Base-by-base conservation (phyloP, 2,797 vertebrate genomes). In the Spheniscus humboldti region DNA sequence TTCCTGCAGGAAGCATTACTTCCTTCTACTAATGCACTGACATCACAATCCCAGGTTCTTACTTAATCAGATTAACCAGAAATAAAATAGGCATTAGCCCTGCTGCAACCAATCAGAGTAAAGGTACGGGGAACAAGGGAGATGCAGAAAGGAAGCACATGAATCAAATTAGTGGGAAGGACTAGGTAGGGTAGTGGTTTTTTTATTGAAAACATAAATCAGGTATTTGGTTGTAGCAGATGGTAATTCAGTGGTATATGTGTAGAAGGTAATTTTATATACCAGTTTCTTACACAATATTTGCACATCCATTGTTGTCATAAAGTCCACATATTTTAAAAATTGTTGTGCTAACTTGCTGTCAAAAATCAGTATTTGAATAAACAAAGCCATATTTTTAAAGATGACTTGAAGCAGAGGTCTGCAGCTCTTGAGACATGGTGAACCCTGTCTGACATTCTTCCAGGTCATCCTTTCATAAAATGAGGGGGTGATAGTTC, bases 61-160 rank as follows among this genome's bases (percentile, higher is more conserved):
- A 86, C 55, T 81, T 95, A 91, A 92, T 79, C 86, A 68, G 88
- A 92, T 96, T 96, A 96, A 82, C 78, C 67, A 90, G 71, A 86
- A 91, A 96, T 76, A 90, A 96, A 95, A 84, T 69, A 45, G 35
- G 39, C 10, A 90, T 85, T 56, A 90, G 71, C 28, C 45, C 64
- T 63, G 33, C 75, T 86, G 35, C 43, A 73, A 39, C 56, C 82
- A 96, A 31, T 69, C 47, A 62, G 35, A n/a, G 39, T 39, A 57
- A 75, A 69, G 66, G 41, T 31, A 30, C 1, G 13, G 60, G 25
- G 48, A 74, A 55, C 0, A 3, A 90, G 74, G 68, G 85, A 80
- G 83, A 83, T 92, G 76, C 43, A 60, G 80, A 96, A 76, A 60
- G n/a, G 28, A 88, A 80, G 47, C 18, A 72, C 11, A 12, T 62